Evolutionary conservation across 2,113 vertebrate genomes (phyloP), one percentile per base, ranked within the genome.

Genomic region (Xiphophorus hellerii): DNA sequence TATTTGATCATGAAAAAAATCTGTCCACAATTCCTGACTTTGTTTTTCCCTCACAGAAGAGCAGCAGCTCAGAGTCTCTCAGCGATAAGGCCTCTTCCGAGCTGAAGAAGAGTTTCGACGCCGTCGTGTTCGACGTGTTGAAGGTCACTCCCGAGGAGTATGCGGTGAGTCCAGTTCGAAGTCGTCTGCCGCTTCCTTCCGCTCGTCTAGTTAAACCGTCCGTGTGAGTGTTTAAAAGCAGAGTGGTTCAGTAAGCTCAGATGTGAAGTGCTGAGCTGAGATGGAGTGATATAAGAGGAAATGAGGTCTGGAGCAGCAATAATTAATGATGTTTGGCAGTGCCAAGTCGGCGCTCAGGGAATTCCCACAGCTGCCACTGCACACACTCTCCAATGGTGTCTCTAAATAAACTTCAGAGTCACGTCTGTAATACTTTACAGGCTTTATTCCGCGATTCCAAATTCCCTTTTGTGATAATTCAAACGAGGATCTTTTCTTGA

Each of bases 121-220:
- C 98, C 0, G 97, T 99, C 76, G 98, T 99, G 4, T 99, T 99
- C 75, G 97, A 99, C 76, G 95, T 99, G 87, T 93, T 98, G 58
- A 99, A 97, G 93, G 98, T 99, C 80, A 98, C 97, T 10, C 98
- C 98, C 11, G 98, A 99, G 87, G 97, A 99, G 93, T 99, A 98
- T 96, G 98, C 98, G 73, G 98, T 99, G 95, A 97, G 97, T 84
- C 44, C 44, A 20, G 3, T 60, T 37, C 8, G 1, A 22, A 29
- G 37, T 17, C 27, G 15, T 31, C 4, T 58, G 13, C 11, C 3
- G 15, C 7, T 25, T 2, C 14, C 5, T 69, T 51, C 48, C 42
- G 64, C 12, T 37, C 66, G 15, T 48, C 29, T 33, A 22, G 14
- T 68, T 71, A 66, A 68, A 33, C 51, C 71, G 25, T 13, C 28